Base-by-base conservation (phyloP, 2,113 vertebrate species). In the Microtus pennsylvanicus region DNA sequence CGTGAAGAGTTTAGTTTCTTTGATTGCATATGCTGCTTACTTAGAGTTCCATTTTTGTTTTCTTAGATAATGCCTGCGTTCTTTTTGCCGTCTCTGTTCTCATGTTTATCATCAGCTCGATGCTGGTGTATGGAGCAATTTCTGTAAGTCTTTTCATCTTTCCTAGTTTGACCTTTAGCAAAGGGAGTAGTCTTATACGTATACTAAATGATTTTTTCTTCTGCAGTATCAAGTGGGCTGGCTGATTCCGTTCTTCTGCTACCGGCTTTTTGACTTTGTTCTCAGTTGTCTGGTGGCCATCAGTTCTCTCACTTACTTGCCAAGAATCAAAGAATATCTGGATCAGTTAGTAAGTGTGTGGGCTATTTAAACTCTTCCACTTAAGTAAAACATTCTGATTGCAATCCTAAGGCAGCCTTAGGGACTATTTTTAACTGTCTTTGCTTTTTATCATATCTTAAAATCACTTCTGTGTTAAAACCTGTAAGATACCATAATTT, bases 191-290 rank as follows among this genome's bases (percentile, higher is more conserved):
- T 74, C 63, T 77, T 22, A 0, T 91, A 5, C 9, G 10, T 35
- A 28, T 83, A 30, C 63, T 77, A 35, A 52, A 28, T 45, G 45
- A 45, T 76, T 1, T 0, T 72, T 72, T 96, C 38, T 30, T 11
- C 38, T 50, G 16, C 97, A 99, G 99, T 99, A 99, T 89, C 99
- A 99, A 81, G 99, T 99, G 30, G 99, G 99, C 50, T 99, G 99
- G 99, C 98, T 99, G 98, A 99, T 99, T 88, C 99, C 99, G 0
- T 99, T 99, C 98, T 99, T 99, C 98, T 99, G 99, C 98, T 99
- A 99, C 98, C 99, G 99, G 97, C 98, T 99, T 90, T 99, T 99
- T 98, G 99, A 99, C 98, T 99, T 99, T 63, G 99, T 99, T 93
- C 99, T 99, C 96, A 99, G 99, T 97, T 99, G 99, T 97, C 98